Conservation (phyloP, 2,888 invertebrate genomes). For the Drosophila recens region DNA sequence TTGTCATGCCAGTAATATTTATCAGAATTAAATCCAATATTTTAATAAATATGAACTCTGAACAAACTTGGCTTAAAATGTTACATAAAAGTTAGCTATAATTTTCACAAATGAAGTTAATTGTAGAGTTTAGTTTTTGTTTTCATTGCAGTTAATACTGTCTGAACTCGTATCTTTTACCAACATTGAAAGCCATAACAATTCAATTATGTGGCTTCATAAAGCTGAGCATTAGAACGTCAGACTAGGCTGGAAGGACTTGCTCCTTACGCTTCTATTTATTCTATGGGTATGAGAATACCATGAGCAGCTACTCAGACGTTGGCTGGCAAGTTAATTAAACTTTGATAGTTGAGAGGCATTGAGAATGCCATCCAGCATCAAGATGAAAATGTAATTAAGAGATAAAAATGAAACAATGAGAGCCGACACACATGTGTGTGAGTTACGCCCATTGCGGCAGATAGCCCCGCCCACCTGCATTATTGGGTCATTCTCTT, state of each 20-base stretch:
- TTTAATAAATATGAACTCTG: neutral
- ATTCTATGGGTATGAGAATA: conserved; percentile 2
- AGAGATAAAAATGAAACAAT: conserved; percentile 75
- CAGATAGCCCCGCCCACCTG: conserved; percentile 28
- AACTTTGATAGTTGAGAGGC: conserved; percentile 60
- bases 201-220: conserved; percentile 69
- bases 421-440: conserved; percentile 17
- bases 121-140: conserved; percentile 1
- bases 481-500: conserved; percentile 28
- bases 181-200: conserved; percentile 56
- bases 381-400: conserved; percentile 74
- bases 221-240: conserved; percentile 28
- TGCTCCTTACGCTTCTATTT: conserved; percentile 19
- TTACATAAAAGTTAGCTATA: neutral
- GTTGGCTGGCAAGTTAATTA: conserved; percentile 68
- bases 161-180: conserved; percentile 3
- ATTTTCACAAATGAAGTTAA: neutral
- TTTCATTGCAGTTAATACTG: conserved; percentile 10
- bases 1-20: conserved; percentile 1
- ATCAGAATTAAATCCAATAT: neutral
- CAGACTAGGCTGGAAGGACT: conserved; percentile 28
- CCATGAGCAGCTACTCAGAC: conserved; percentile 28
- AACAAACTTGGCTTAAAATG: neutral
- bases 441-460: conserved; percentile 3
- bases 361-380: conserved; percentile 43